Base-by-base conservation (phyloP, 2,797 vertebrate species). In the Pogonophryne albipinna region DNA sequence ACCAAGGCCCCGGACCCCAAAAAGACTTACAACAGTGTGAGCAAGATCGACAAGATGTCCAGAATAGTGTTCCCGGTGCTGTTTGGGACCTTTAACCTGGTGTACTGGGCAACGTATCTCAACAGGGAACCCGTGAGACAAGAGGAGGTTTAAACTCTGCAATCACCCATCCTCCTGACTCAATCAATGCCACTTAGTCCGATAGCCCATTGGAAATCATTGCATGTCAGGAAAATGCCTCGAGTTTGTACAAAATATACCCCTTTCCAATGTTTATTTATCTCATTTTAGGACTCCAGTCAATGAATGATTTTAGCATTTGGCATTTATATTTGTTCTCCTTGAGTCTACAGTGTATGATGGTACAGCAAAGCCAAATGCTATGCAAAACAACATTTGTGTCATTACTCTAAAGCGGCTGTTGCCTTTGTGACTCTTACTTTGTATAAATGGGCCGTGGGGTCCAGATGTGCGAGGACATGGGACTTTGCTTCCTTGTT, bases 41-140 rank as follows among this genome's bases (percentile, higher is more conserved):
- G 98, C 95, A 99, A 97, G 93, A 99, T 99, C 41, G 97, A 99
- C 94, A 99, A 99, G 93, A 98, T 99, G 97, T 97, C 98, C 86
- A 94, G 98, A 82, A 97, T 99, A 80, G 96, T 99, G 80, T 99
- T 99, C 83, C 98, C 98, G 0, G 94, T 99, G 63, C 93, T 99
- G 68, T 99, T 99, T 80, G 97, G 97, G 89, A 98, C 97, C 80
- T 99, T 99, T 91, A 99, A 99, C 91, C 93, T 99, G 79, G 97
- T 99, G 50, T 99, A 99, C 93, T 99, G 98, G 98, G 97, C 98
- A 59, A 99, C 98, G 0, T 99, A 99, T 95, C 95, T 99, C 91
- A 99, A 99, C 91, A 95, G 97, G 93, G 98, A 98, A 83, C 97
- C 97, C 0, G 96, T 97, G 57, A 97, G 98, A 83, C 98, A 97